These are phyloP conservation scores for Phocoena phocoena DNA, from an alignment of 2,113 vertebrate genomes.

Conservation along the genomic window DNA sequence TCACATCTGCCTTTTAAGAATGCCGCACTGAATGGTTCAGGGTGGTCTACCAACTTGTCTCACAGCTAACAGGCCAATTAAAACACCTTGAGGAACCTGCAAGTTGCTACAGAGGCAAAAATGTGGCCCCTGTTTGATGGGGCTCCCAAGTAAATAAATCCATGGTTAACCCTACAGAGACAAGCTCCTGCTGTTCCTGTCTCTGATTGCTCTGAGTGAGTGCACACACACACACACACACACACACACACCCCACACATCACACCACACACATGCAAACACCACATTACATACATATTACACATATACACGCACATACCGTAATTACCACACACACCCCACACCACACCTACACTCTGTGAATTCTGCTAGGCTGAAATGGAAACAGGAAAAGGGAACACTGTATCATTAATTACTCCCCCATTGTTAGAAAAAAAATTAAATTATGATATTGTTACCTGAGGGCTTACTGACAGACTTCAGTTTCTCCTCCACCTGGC, in stretches of 20 bases:
- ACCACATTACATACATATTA: background rate
- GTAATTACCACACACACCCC: background rate
- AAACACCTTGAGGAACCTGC: conserved; percentile 27
- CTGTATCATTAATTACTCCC: conserved; percentile 81
- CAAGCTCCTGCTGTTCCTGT: background rate
- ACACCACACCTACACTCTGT: background rate
- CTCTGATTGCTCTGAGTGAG: background rate
- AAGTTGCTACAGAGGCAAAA: conserved; percentile 76
- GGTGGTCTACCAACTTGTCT: conserved; percentile 13
- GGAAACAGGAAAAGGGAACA: conserved; percentile 65
- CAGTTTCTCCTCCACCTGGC: conserved; percentile 81
- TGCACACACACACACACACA: background rate
- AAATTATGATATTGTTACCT: conserved; percentile 87
- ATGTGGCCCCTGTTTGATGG: background rate
- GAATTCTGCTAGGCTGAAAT: conserved; percentile 69
- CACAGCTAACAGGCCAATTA: background rate
- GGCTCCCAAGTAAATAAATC: background rate
- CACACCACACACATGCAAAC: too few relatives aligned
- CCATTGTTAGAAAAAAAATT: conserved; percentile 81
- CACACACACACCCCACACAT: background rate
- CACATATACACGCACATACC: background rate
- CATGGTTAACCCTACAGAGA: background rate
- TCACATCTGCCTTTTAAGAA: conserved; percentile 1
- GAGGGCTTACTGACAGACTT: conserved; percentile 86
- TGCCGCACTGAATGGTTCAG: background rate